A percentile compares a stretch with the other conserved stretches of the same genome.
phyloP scores from a whole-genome alignment of 2,888 invertebrate species.

The Drosophila helvetica region DNA sequence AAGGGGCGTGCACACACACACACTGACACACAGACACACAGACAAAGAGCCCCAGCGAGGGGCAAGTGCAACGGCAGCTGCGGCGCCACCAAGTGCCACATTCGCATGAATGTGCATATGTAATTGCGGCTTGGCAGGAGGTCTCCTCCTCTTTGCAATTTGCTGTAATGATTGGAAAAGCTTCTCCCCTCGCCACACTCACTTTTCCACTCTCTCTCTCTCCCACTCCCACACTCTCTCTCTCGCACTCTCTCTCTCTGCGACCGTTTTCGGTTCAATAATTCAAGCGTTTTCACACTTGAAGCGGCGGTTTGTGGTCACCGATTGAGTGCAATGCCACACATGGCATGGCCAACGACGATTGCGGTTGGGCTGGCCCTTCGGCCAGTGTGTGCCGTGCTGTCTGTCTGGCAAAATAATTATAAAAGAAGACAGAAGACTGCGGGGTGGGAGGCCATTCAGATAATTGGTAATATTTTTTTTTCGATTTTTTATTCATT shows the following conservation, averaged over 20 bases:
- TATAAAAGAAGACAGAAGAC: not conserved
- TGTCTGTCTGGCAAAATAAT: not conserved
- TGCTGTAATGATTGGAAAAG: constrained; percentile 12
- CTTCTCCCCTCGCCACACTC: not conserved
- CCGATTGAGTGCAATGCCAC: constrained; percentile 20
- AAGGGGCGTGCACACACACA: constrained; percentile 17
- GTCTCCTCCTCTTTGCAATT: not conserved
- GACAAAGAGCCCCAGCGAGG: not conserved
- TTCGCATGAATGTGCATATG: constrained; percentile 74
- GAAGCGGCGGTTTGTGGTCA: constrained; percentile 60
- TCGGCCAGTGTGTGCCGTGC: not conserved
- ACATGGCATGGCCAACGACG: constrained; percentile 37
- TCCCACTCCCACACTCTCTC: not conserved
- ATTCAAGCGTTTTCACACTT: constrained; percentile 76
- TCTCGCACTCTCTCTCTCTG: not conserved
- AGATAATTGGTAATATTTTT: too few relatives aligned
- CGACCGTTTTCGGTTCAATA: constrained; percentile 60
- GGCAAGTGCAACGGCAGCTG: constrained; percentile 5
- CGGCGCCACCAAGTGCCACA: constrained; percentile 47
- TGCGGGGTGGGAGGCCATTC: not conserved
- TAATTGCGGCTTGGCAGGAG: constrained; percentile 63
- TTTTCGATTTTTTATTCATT: too few relatives aligned
- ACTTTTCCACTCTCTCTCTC: not conserved
- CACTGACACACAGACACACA: not conserved
- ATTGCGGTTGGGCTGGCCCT: constrained; percentile 37